Conservation (phyloP, 2,888 invertebrate genomes). For the Altica lythri region DNA sequence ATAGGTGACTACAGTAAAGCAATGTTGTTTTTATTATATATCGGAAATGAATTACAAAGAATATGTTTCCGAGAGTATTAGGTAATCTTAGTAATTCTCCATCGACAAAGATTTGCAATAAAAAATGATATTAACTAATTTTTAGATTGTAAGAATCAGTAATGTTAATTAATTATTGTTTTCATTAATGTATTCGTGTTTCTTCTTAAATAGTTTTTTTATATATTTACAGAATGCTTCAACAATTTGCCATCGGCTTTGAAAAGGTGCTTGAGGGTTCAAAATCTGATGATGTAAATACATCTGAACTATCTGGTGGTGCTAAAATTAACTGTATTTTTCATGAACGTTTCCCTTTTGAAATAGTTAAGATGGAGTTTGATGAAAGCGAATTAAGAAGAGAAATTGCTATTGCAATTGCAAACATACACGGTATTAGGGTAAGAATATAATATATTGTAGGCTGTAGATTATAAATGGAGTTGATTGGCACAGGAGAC, state of each 20-base stretch:
- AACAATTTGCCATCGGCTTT: slow-evolving; percentile 95
- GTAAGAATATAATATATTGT: no score
- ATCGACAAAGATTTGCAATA: no score
- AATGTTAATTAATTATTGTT: no score
- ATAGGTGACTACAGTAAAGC: slow-evolving; percentile 5
- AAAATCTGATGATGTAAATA: slow-evolving; percentile 95
- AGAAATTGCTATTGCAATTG: slow-evolving; percentile 98
- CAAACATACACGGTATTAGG: slow-evolving; percentile 96
- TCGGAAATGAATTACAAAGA: slow-evolving; percentile 17
- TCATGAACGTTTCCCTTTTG: slow-evolving; percentile 99
- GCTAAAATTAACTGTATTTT: slow-evolving; percentile 99
- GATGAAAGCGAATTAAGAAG: slow-evolving; percentile 97
- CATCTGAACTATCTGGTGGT: slow-evolving; percentile 96
- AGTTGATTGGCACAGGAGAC: no score
- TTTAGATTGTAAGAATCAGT: no score
- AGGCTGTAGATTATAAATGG: no score
- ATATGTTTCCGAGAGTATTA: slow-evolving; percentile 23
- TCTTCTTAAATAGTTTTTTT: no score
- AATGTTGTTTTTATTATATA: slow-evolving; percentile 2
- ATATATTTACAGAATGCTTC: slow-evolving; percentile 97
- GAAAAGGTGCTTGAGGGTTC: slow-evolving; percentile 98
- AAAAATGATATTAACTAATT: no score
- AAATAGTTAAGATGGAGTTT: slow-evolving; percentile 99
- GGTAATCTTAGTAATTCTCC: no score
- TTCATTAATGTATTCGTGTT: no score